phyloP scores from a whole-genome alignment of 2,888 invertebrate genomes.

The Timema podura region DNA sequence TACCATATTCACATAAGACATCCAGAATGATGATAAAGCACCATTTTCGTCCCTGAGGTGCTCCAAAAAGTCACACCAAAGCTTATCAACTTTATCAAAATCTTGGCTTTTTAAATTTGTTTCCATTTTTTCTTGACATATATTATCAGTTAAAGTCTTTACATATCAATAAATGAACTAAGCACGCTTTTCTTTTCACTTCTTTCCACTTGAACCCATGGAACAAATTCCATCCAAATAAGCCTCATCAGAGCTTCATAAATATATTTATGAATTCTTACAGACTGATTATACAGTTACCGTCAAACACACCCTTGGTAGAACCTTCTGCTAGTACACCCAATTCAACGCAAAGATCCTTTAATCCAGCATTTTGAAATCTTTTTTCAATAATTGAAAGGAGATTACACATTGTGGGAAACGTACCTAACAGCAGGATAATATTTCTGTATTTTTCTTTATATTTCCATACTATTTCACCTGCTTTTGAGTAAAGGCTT shows the following conservation, averaged over 20 bases:
- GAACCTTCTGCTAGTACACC: not conserved
- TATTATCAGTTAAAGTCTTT: not conserved
- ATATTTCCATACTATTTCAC: not conserved
- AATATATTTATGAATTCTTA: not conserved
- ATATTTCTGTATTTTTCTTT: not conserved
- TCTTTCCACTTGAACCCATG: not conserved
- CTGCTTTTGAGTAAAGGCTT: slow-evolving; percentile 3
- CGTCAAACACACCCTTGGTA: not conserved
- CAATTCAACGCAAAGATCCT: not conserved
- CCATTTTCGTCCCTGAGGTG: not conserved
- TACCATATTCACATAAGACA: not conserved
- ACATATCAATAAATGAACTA: not conserved
- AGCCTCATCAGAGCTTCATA: slow-evolving; percentile 3
- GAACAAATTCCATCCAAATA: not conserved
- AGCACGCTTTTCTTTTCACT: not conserved
- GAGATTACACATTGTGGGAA: not conserved
- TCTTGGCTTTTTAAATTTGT: not conserved
- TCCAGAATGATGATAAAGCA: not conserved
- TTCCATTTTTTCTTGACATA: not conserved
- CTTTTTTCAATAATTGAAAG: not conserved
- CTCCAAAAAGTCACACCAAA: not conserved
- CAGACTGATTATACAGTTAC: not conserved
- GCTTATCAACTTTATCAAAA: not conserved
- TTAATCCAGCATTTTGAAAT: not conserved
- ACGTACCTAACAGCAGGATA: not conserved